Evolutionary conservation across 2,888 invertebrate genomes (phyloP), one percentile per base, ranked within the genome.

Genomic region (Mythimna lalbum): DNA sequence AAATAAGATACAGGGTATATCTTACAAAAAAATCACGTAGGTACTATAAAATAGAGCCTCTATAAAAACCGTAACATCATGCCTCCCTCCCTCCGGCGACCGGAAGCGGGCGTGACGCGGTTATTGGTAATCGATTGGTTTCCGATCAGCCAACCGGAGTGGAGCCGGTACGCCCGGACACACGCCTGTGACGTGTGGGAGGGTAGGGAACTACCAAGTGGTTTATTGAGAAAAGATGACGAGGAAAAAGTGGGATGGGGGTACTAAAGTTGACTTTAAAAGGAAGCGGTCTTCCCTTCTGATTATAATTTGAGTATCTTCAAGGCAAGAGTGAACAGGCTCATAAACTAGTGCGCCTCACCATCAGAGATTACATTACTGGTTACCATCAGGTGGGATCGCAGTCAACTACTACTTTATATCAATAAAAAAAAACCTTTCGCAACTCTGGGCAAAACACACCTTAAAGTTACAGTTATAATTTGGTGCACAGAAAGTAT

Each of bases 81-180:
- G 19, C 62, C 68, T 61, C 76, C 78, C 83, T 63, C 75, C 76
- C 85, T 23, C 47, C 68, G 39, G 19, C 76, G 83, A 82, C 84
- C 78, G 83, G 84, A 85, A 84, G 83, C 86, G 83, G 80, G 84
- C 82, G 84, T 67, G 63, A 88, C 86, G 82, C 88, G 88, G 91
- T 89, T 93, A 94, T 95, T 90, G 94, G 94, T 87, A 93, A 94
- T 95, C 91, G 95, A 96, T 96, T 90, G 93, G 91, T 94, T 95
- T 95, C 93, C 95, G 88, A 95, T 95, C 94, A 93, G 90, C 96
- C 96, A 96, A 96, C 95, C 81, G 85, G 85, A 81, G 87, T 69
- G 85, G 82, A 49, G 76, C 64, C 81, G 92, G 88, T 91, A 93
- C 93, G 93, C 93, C 93, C 88, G 89, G 66, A 89, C 88, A 88